phyloP scores from a whole-genome alignment of 2,888 invertebrate genomes.

The Mesochorus sp. region DNA sequence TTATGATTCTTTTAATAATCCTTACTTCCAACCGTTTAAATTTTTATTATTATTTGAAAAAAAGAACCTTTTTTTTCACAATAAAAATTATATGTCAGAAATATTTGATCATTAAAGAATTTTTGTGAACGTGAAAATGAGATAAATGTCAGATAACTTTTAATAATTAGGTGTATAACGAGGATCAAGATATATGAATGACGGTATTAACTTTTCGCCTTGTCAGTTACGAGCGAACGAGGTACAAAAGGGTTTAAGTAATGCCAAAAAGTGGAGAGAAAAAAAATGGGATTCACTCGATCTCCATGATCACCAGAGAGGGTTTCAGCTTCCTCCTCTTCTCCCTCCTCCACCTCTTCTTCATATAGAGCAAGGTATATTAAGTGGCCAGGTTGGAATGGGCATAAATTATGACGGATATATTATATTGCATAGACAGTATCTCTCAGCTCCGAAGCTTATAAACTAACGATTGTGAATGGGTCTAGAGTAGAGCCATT shows the following conservation, averaged over 20 bases:
- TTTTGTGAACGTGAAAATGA: too few species aligned
- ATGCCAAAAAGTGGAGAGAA: constrained; percentile 1
- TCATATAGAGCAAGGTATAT: background rate
- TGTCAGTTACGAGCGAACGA: background rate
- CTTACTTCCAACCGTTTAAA: too few species aligned
- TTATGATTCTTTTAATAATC: too few species aligned
- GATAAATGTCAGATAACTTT: too few species aligned
- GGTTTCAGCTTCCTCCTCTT: constrained; percentile 26
- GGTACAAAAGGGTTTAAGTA: constrained; percentile 5
- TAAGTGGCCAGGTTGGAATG: constrained; percentile 42
- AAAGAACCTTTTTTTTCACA: too few species aligned
- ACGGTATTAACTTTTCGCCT: background rate
- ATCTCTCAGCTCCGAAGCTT: constrained; percentile 9
- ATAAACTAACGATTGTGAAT: constrained; percentile 36
- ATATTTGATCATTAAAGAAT: too few species aligned
- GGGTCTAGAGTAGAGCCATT: constrained; percentile 8
- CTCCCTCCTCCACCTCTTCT: background rate
- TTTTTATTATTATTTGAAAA: too few species aligned
- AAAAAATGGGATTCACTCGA: constrained; percentile 68
- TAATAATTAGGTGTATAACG: too few species aligned
- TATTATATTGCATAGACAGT: constrained; percentile 28
- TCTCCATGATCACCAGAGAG: constrained; percentile 64
- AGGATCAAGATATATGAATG: too few species aligned
- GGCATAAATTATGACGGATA: constrained; percentile 51
- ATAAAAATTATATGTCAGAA: too few species aligned